Conservation (phyloP, 2,797 vertebrate species). For the Natrix natrix region DNA sequence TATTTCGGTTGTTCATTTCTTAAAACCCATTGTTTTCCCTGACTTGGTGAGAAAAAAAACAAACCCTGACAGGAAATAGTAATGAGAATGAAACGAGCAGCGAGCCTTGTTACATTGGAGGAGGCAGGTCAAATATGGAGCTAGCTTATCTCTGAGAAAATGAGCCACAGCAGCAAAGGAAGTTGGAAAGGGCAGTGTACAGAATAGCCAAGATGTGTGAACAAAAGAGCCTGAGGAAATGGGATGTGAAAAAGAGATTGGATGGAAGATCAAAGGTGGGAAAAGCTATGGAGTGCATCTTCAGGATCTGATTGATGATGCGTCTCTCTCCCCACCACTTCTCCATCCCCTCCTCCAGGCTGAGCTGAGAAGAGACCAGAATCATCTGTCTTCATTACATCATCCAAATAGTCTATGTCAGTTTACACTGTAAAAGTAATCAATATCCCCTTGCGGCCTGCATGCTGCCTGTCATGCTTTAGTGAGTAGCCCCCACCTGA, state of each 20-base stretch:
- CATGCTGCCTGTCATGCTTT: slow-evolving; percentile 28
- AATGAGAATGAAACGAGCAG: neutral
- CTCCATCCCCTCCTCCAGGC: slow-evolving; percentile 50
- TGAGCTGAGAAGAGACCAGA: slow-evolving; percentile 47
- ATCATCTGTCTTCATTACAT: slow-evolving; percentile 78
- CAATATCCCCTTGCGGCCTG: slow-evolving; percentile 64
- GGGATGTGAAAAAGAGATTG: slow-evolving; percentile 28
- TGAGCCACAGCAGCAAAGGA: neutral
- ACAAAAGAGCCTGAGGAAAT: neutral
- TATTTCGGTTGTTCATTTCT: neutral
- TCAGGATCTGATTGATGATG: slow-evolving; percentile 46
- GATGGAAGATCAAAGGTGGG: neutral
- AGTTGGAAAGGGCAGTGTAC: neutral
- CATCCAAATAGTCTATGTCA: slow-evolving; percentile 66
- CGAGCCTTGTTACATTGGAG: neutral
- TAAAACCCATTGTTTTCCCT: neutral
- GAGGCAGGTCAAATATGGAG: neutral
- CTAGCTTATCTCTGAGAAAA: neutral
- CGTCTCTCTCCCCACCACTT: neutral
- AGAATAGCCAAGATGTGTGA: slow-evolving; percentile 1
- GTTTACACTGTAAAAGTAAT: slow-evolving; percentile 66
- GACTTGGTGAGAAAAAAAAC: neutral
- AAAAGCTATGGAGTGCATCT: neutral
- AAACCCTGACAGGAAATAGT: neutral
- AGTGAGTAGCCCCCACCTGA: neutral